Evolutionary conservation across 2,888 invertebrate species (phyloP), one percentile per base, ranked within the genome.

Genomic region (Sesia bembeciformis): DNA sequence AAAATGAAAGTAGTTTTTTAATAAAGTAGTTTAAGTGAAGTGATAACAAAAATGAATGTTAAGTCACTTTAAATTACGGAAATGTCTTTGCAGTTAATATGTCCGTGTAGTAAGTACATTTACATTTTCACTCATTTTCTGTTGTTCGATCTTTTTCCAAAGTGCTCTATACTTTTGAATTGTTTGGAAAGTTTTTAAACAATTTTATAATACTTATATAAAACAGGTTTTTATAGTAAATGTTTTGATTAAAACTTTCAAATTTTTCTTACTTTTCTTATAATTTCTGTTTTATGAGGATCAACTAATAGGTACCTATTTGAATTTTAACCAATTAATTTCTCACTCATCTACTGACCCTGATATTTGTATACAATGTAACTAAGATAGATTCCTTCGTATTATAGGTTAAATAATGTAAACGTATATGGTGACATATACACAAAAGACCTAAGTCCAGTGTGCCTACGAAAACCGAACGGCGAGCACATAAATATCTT

Each of bases 401-500:
- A 1, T 23, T 23, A 23, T 23, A 23, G 23, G 23, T 23, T 23
- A 23, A 23, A 23, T 23, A 23, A 23, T 23, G 23, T 23, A 23
- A 23, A 23, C 23, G 23, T 23, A 23, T 46, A 7, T 46, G 46
- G 46, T 46, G 46, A 46, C 46, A 46, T 8, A 4, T 1, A 8
- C 46, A 8, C 46, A 8, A 46, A 46, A n/a, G 4, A 46, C 23
- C n/a, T 23, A 46, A 46, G 46, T 46, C 46, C 46, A 52, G n/a
- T 40, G 40, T 52, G n/a, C 40, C 52, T 52, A 52, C 52, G 8
- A 53, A 53, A 46, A 40, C n/a, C 40, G 51, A 51, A 39, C 8
- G 43, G 52, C 50, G 50, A 62, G 63, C 64, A 64, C 71, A 72
- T 77, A 78, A 80, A 77, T 70, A 75, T 70, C 57, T 63, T 61